Evolutionary conservation across 2,888 invertebrate species (phyloP).

Genomic region (Endotricha flammealis): DNA sequence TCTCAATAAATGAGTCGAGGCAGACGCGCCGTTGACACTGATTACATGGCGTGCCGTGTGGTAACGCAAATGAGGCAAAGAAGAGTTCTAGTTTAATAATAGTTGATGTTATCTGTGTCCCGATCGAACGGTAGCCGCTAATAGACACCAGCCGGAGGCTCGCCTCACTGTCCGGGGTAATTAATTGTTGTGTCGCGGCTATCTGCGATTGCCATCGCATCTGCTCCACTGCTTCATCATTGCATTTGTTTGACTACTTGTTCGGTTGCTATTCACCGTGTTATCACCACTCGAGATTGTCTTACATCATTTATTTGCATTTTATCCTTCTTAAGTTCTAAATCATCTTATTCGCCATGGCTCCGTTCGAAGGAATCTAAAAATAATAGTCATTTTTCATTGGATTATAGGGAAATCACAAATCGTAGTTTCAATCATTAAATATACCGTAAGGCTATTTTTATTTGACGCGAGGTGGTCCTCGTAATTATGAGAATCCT

Average conservation of each 20-base stretch:
- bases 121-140: conserved; percentile 3
- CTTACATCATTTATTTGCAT: too few relatives aligned
- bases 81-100: not conserved
- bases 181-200: not conserved
- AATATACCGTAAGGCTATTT: too few relatives aligned
- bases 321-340: too few relatives aligned
- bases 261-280: not conserved
- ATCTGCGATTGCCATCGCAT: not conserved
- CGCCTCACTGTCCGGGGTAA: not conserved
- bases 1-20: not conserved
- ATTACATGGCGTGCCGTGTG: not conserved
- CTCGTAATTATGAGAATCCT: too few relatives aligned
- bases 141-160: not conserved
- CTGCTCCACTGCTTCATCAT: not conserved
- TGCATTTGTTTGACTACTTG: not conserved
- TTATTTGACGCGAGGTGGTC: too few relatives aligned
- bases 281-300: too few relatives aligned
- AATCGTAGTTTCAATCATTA: too few relatives aligned
- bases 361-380: too few relatives aligned
- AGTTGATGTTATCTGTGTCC: not conserved
- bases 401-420: too few relatives aligned
- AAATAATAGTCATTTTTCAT: too few relatives aligned
- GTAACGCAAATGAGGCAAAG: not conserved
- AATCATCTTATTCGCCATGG: too few relatives aligned
- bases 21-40: not conserved